phyloP scores from a whole-genome alignment of 2,113 vertebrate species.

The Eolophus roseicapilla region DNA sequence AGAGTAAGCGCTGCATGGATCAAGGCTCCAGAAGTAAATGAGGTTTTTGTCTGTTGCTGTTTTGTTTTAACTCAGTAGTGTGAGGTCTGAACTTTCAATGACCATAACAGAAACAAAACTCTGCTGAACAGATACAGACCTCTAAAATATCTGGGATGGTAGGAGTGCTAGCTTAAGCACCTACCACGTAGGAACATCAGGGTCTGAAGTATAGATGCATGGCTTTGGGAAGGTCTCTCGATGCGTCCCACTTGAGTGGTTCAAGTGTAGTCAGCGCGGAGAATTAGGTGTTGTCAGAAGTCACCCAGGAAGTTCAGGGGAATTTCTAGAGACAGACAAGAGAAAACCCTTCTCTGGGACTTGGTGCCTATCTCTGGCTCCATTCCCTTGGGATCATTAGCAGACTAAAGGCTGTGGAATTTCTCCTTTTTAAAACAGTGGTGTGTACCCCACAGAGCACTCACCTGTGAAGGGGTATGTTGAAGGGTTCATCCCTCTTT shows the following conservation, averaged over 20 bases:
- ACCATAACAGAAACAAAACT: not conserved
- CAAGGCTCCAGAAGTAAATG: not conserved
- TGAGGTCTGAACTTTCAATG: not conserved
- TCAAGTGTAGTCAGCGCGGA: not conserved
- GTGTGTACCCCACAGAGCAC: not conserved
- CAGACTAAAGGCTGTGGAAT: not conserved
- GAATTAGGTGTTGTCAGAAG: not conserved
- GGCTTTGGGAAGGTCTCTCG: not conserved
- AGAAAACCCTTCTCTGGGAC: not conserved
- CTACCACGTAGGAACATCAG: accelerated
- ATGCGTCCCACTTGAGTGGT: accelerated
- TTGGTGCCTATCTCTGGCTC: not conserved
- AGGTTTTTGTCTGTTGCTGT: not conserved
- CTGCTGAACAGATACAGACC: not conserved
- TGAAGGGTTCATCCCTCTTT: not conserved
- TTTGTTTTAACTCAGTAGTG: not conserved
- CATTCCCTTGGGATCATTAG: not conserved
- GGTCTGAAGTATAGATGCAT: accelerated
- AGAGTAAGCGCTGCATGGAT: not conserved
- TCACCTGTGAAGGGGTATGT: not conserved
- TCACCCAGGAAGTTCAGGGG: not conserved
- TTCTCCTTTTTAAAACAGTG: not conserved
- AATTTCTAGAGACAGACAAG: not conserved
- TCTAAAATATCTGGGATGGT: accelerated
- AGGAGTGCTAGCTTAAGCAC: not conserved